Evolutionary conservation across 2,797 vertebrate species (phyloP), one percentile per base, ranked within the genome.

Genomic region (Falco naumanni): DNA sequence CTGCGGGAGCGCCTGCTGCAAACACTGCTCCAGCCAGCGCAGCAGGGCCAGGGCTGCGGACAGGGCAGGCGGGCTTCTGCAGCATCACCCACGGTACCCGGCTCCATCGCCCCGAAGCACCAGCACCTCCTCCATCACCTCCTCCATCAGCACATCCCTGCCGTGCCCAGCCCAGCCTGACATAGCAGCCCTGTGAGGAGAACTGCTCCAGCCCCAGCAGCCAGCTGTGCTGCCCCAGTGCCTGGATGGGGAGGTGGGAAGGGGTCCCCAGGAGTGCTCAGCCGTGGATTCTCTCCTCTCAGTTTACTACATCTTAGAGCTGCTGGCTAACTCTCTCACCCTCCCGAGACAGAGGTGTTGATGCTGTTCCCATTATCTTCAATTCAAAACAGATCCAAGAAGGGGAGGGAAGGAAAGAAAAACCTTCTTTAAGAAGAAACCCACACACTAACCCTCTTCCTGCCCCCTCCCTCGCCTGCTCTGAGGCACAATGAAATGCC

Each of bases 301-400:
- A 6, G 5, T 72, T 93, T 48, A 68, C 80, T 68, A 26, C 41
- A 24, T 87, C 89, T 89, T 80, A 57, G 96, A 96, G 93, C 96
- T 85, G 91, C 87, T 45, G 80, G 65, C 31, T 41, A 66, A 74
- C 86, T 94, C 95, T 75, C 90, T 93, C 51, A 61, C 84, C 84
- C 84, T 76, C 74, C 84, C 4, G 28, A 87, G 87, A 75, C 4
- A 4, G 82, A 92, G 94, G 84, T 68, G 81, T 65, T 50, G 90
- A 59, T 63, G 79, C 89, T 60, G 74, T 88, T 86, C 59, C 83
- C 68, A 14, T 84, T 86, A 92, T 80, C 91, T 79, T 37, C 56
- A 28, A 43, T 31, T 48, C 68, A 53, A 92, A 96, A 39, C 50
- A 84, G 80, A 95, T 87, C 70, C 76, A 90, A 77, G 65, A 87